Conservation (phyloP, 92 coral and sea anemone species). For the Porites divaricata region DNA sequence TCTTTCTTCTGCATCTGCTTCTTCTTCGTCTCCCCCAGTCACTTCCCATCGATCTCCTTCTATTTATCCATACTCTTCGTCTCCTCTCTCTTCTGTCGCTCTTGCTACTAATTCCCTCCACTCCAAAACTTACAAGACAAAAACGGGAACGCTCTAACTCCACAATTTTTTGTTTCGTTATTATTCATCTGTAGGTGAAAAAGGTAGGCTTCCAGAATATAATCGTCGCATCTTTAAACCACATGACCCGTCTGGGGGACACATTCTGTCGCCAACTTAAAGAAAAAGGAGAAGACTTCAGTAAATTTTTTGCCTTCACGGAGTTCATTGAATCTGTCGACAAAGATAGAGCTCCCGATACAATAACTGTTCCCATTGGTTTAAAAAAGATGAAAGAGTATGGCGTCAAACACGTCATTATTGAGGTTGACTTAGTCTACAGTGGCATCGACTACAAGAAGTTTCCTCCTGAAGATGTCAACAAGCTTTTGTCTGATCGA, state of each 20-base stretch:
- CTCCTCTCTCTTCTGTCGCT: too few relatives aligned
- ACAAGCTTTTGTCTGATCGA: conserved; percentile 27
- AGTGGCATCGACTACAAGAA: conserved; percentile 32
- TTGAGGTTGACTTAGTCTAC: conserved; percentile 38
- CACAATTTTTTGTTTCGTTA: too few relatives aligned
- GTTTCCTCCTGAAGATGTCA: conserved; percentile 18
- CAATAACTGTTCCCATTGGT: conserved; percentile 35
- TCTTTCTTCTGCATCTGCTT: too few relatives aligned
- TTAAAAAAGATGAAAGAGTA: conserved; percentile 21
- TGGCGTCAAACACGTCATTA: conserved; percentile 32
- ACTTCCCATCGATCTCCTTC: too few relatives aligned
- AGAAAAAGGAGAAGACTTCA: conserved; percentile 50
- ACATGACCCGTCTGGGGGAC: neutral
- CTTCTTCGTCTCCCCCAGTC: too few relatives aligned
- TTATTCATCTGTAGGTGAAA: too few relatives aligned
- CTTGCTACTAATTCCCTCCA: too few relatives aligned
- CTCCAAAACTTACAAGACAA: too few relatives aligned
- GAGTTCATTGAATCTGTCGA: conserved; percentile 27
- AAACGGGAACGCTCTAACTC: too few relatives aligned
- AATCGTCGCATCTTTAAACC: neutral
- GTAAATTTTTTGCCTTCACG: conserved; percentile 17
- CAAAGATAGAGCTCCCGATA: conserved; percentile 25
- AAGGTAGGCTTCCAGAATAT: too few relatives aligned
- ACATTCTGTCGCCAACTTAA: conserved; percentile 23
- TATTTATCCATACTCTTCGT: too few relatives aligned